phyloP scores from a whole-genome alignment of 64 coral and sea anemone species.

The Montipora efflorescens region DNA sequence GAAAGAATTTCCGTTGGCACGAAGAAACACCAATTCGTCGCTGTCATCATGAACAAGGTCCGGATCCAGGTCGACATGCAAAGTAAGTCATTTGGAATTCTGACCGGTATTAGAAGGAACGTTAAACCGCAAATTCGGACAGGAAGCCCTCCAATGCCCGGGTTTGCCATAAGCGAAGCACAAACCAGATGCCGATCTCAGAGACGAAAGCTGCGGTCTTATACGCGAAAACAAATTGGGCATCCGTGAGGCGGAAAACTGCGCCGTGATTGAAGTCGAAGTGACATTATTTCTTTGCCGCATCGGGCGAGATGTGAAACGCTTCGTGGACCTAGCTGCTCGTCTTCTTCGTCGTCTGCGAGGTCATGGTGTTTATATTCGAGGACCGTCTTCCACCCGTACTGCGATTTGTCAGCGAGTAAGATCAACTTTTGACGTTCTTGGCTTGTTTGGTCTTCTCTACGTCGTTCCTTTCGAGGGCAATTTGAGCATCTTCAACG shows the following conservation, averaged over 20 bases:
- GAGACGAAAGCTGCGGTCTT: too few relatives aligned
- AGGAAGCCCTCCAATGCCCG: too few relatives aligned
- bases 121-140: too few relatives aligned
- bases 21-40: conserved; percentile 13
- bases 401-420: conserved; percentile 34
- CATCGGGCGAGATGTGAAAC: conserved; percentile 2
- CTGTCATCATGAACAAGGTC: conserved; percentile 1
- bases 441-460: conserved; percentile 19
- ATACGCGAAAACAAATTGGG: conserved; percentile 5
- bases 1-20: conserved; percentile 16
- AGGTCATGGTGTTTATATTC: conserved; percentile 59
- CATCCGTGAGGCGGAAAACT: conserved; percentile 11
- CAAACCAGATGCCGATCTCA: too few relatives aligned
- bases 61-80: not conserved
- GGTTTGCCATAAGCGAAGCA: too few relatives aligned
- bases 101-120: too few relatives aligned
- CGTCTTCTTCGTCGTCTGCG: conserved; percentile 4
- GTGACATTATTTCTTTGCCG: conserved; percentile 5
- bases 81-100: not conserved
- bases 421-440: conserved; percentile 34
- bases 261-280: not conserved
- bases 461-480: not conserved
- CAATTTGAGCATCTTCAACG: conserved; percentile 18
- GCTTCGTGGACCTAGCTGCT: conserved; percentile 10
- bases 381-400: conserved; percentile 27